A percentile compares a stretch with the other conserved stretches of the same genome.
phyloP scores from a whole-genome alignment of 1,140 invertebrate species.

The Ylistrum balloti region DNA sequence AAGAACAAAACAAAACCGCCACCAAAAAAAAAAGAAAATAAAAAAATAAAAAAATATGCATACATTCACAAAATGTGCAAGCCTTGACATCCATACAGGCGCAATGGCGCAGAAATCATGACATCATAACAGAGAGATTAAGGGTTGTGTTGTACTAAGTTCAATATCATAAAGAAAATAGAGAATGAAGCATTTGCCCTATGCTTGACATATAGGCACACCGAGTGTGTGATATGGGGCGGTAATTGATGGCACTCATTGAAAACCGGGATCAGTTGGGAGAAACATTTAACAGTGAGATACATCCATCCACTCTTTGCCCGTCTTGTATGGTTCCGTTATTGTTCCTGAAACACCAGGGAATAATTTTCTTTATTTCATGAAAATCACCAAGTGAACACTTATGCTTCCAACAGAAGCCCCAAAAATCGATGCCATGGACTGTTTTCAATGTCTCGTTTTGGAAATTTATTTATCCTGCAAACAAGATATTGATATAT shows the following conservation, averaged over 20 bases:
- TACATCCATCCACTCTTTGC: neutral
- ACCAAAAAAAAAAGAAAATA: no score
- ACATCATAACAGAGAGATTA: no score
- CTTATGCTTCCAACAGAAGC: neutral
- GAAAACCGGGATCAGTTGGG: neutral
- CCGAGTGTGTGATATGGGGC: neutral
- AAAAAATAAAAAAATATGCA: no score
- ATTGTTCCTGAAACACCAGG: neutral
- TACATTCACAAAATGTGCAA: no score
- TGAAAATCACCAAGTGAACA: constrained; percentile 19
- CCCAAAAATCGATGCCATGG: neutral
- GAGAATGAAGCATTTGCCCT: neutral
- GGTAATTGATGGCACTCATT: neutral
- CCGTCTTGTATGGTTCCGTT: neutral
- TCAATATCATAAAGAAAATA: neutral
- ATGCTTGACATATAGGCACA: neutral
- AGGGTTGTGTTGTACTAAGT: no score
- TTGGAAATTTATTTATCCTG: neutral
- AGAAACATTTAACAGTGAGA: neutral
- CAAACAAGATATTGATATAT: constrained; percentile 33
- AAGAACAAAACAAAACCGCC: no score
- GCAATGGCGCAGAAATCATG: no score
- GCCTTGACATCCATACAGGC: no score
- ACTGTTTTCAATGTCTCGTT: constrained; percentile 38
- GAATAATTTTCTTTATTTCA: constrained; percentile 36